Base-by-base conservation (phyloP, 2,113 vertebrate genomes). In the Picathartes gymnocephalus region DNA sequence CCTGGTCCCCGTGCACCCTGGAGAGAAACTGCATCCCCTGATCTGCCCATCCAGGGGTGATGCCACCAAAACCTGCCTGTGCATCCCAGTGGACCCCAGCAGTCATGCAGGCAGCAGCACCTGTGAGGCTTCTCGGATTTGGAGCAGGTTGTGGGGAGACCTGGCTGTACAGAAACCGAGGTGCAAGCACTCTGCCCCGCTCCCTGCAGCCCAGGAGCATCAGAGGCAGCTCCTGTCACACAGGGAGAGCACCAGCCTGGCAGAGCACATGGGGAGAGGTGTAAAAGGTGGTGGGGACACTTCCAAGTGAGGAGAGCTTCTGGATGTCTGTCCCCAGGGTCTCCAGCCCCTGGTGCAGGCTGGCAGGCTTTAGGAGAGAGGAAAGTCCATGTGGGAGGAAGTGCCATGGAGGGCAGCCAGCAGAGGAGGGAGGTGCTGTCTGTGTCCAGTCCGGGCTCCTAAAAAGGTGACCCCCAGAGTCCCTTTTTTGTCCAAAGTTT, bases 201-300 rank as follows among this genome's bases (percentile, higher is more conserved):
- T 66, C 60, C 65, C 27, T 27, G 56, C 56, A 57, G 72, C 54
- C 19, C 17, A 4, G 45, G n/a, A 64, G 47, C 81, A 44, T 1
- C 2, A 3, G 58, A 48, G 20, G 45, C 76, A 77, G 53, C 40
- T 8, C 6, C 3, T 2, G 40, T 1, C 1, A 0, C 6, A 1
- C 24, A 3, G 4, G 30, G 57, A 77, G 28, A 69, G 44, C 87
- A 44, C 0, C 4, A 21, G 60, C 22, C 42, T 30, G 78, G 57
- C 1, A 0, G 31, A 83, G 69, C 50, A 50, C 31, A 3, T 1
- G 2, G 4, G 33, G 30, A 70, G 27, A 53, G 0, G 8, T 18
- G 19, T 6, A 27, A 79, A 61, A 76, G 33, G 25, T 3, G 8
- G 5, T 8, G 14, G 35, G 57, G 40, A 72, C 9, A 8, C 13